These are phyloP conservation scores for Lasius platythorax DNA, from an alignment of 2,888 invertebrate genomes.

Conservation along the genomic window DNA sequence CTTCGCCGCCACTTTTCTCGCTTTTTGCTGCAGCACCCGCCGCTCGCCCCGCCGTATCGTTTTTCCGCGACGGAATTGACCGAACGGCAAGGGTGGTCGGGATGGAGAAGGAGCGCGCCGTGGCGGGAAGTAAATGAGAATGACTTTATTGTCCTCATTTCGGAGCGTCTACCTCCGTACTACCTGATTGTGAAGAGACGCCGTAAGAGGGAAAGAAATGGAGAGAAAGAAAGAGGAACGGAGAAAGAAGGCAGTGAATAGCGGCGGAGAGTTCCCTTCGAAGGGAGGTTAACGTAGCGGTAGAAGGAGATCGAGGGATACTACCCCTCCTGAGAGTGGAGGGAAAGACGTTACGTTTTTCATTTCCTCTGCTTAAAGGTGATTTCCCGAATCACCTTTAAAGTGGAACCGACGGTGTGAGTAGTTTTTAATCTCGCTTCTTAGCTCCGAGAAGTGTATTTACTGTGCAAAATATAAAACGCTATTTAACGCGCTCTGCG, in stretches of 20 bases:
- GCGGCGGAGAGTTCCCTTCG: conserved; percentile 23
- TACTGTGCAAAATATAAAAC: conserved; percentile 44
- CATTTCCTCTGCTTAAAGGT: conserved; percentile 67
- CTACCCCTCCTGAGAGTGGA: conserved; percentile 43
- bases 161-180: conserved; percentile 53
- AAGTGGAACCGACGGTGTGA: conserved; percentile 58
- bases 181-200: conserved; percentile 62
- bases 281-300: conserved; percentile 39
- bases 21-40: conserved; percentile 53
- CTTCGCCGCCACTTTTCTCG: conserved; percentile 43
- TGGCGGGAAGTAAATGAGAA: conserved; percentile 68
- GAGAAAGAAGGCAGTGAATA: conserved; percentile 32
- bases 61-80: conserved; percentile 48
- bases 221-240: conserved; percentile 18
- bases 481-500: not conserved
- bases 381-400: conserved; percentile 67
- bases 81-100: conserved; percentile 29
- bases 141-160: conserved; percentile 68
- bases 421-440: conserved; percentile 50
- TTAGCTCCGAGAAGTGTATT: conserved; percentile 47
- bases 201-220: conserved; percentile 5
- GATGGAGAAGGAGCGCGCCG: conserved; percentile 15
- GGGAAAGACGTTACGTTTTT: conserved; percentile 65
- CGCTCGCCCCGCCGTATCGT: conserved; percentile 58
- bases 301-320: conserved; percentile 37